A percentile compares a stretch with the other conserved stretches of the same genome.
phyloP scores from a whole-genome alignment of 1,140 invertebrate species.

The Bombus sibiricus region DNA sequence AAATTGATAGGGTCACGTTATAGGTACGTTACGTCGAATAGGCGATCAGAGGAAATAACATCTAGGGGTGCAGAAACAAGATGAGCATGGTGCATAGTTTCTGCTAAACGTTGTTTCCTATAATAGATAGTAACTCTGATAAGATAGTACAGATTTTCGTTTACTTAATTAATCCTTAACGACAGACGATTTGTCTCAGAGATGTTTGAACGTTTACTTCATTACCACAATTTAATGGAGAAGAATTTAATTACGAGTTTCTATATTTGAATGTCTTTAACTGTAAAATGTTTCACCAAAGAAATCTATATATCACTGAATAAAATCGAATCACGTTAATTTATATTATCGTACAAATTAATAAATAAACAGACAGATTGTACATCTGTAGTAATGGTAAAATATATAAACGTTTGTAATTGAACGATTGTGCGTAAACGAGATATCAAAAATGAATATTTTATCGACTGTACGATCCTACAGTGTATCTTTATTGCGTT shows the following conservation, averaged over 20 bases:
- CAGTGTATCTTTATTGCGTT: not conserved
- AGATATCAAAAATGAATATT: constrained; percentile 48
- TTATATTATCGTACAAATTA: not conserved
- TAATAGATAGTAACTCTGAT: constrained; percentile 6
- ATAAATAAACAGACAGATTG: not conserved
- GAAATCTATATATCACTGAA: not conserved
- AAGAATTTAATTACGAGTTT: no score
- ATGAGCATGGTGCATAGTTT: constrained; percentile 41
- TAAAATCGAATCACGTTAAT: not conserved
- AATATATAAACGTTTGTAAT: not conserved
- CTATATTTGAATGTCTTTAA: not conserved
- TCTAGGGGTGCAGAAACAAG: constrained; percentile 43
- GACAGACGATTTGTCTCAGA: not conserved
- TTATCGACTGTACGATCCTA: constrained; percentile 40
- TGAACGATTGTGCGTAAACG: not conserved
- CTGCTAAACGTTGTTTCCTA: constrained; percentile 5
- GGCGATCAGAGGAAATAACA: constrained; percentile 11
- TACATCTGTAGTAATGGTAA: not conserved
- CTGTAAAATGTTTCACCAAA: not conserved
- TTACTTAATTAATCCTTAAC: not conserved
- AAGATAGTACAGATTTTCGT: constrained; percentile 25
- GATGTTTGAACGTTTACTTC: not conserved
- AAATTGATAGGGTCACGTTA: not conserved
- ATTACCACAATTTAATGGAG: not conserved
- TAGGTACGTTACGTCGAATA: constrained; percentile 6